Evolutionary conservation across 2,113 vertebrate species (phyloP).

Genomic region (Pleuronectes platessa): DNA sequence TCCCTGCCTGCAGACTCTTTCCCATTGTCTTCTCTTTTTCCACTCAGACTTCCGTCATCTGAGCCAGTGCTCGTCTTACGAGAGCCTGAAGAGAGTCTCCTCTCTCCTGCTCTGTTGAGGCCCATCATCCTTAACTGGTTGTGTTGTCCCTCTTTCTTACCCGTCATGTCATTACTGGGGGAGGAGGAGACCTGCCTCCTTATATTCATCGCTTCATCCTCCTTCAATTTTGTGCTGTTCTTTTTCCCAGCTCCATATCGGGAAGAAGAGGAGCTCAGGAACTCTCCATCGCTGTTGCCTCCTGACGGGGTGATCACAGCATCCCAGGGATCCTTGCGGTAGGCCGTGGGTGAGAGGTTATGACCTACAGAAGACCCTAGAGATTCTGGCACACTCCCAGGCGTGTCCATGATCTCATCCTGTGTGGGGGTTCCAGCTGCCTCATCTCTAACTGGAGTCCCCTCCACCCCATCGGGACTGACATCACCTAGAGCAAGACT

Average conservation of each 20-base stretch:
- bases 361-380: conserved; percentile 63
- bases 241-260: conserved; percentile 68
- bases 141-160: conserved; percentile 66
- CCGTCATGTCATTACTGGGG: conserved; percentile 82
- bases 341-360: conserved; percentile 82
- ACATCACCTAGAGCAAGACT: conserved; percentile 83
- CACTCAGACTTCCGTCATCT: conserved; percentile 64
- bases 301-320: conserved; percentile 73
- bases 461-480: conserved; percentile 89
- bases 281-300: conserved; percentile 68
- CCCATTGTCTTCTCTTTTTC: conserved; percentile 62
- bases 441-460: conserved; percentile 94
- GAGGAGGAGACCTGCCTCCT: conserved; percentile 81
- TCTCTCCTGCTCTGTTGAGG: conserved; percentile 62
- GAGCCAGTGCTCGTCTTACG: conserved; percentile 68
- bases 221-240: conserved; percentile 60
- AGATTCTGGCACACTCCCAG: conserved; percentile 80
- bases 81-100: conserved; percentile 59
- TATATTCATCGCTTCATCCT: conserved; percentile 74
- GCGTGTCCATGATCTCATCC: conserved; percentile 98
- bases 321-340: conserved; percentile 82
- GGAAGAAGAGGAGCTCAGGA: conserved; percentile 58
- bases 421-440: conserved; percentile 95
- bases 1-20: conserved; percentile 43
- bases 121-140: conserved; percentile 50